These are phyloP conservation scores for Phanerotoma sp. DNA, from an alignment of 2,888 invertebrate species.

Conservation along the genomic window DNA sequence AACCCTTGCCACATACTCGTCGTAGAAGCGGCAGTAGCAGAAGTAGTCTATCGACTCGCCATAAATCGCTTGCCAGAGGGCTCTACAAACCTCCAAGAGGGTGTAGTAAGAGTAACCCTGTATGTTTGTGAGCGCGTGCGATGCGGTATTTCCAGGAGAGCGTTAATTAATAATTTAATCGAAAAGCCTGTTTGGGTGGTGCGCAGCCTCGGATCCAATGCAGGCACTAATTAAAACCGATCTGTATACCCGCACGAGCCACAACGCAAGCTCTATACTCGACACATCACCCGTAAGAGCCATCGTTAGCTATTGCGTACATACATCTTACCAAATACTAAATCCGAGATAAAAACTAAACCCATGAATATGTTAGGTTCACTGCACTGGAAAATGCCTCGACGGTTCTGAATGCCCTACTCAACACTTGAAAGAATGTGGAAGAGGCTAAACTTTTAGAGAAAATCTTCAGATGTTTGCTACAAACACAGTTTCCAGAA, in stretches of 20 bases:
- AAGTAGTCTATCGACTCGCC: slow-evolving; percentile 27
- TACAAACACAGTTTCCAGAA: neutral
- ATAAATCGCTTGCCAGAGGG: slow-evolving; percentile 29
- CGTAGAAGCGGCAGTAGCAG: slow-evolving; percentile 1
- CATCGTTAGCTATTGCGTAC: neutral
- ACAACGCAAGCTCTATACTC: neutral
- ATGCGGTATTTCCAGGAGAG: slow-evolving; percentile 52
- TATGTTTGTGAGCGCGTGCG: slow-evolving; percentile 36
- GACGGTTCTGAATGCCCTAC: neutral
- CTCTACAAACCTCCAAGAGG: slow-evolving; percentile 5
- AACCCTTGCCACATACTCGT: slow-evolving; percentile 12
- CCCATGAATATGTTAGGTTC: neutral
- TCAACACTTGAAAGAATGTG: neutral
- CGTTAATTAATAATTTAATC: slow-evolving; percentile 58
- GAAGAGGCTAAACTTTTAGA: slow-evolving; percentile 5
- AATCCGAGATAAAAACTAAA: neutral
- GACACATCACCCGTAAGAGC: slow-evolving; percentile 4
- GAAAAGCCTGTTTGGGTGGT: slow-evolving; percentile 50
- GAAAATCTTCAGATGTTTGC: slow-evolving; percentile 7
- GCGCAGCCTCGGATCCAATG: slow-evolving; percentile 35
- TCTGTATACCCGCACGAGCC: slow-evolving; percentile 9
- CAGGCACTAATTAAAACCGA: slow-evolving; percentile 49
- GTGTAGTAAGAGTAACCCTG: slow-evolving; percentile 1
- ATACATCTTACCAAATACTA: neutral
- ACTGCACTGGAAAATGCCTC: neutral